Conservation (phyloP, 2,888 invertebrate species). For the Phlogophora meticulosa region DNA sequence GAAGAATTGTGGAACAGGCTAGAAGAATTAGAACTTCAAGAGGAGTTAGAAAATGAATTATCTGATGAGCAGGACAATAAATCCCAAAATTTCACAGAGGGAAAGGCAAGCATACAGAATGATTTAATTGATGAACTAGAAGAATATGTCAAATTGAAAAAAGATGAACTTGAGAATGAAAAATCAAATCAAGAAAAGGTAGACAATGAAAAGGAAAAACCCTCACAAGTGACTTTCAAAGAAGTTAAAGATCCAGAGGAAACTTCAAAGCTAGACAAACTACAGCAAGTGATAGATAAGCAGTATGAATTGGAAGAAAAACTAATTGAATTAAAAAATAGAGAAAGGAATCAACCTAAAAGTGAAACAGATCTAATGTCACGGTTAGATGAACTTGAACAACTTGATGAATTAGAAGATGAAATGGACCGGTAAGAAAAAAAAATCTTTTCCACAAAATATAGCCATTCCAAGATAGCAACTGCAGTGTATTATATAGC, state of each 20-base stretch:
- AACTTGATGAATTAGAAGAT: slow-evolving; percentile 90
- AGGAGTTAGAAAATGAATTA: slow-evolving; percentile 90
- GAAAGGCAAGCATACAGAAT: slow-evolving; percentile 43
- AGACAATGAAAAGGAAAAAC: slow-evolving; percentile 31
- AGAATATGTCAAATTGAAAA: slow-evolving; percentile 34
- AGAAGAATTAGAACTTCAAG: slow-evolving; percentile 92
- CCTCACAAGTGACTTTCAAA: slow-evolving; percentile 40
- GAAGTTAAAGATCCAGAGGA: slow-evolving; percentile 48
- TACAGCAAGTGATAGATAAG: slow-evolving; percentile 81
- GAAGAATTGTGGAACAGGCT: slow-evolving; percentile 86
- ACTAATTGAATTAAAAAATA: slow-evolving; percentile 77
- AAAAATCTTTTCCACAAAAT: no score
- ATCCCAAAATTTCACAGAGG: slow-evolving; percentile 65
- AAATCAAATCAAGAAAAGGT: slow-evolving; percentile 20
- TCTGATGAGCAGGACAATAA: slow-evolving; percentile 51
- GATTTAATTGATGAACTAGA: slow-evolving; percentile 42
- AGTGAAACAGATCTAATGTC: slow-evolving; percentile 85
- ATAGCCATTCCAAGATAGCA: no score
- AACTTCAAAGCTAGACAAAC: slow-evolving; percentile 73
- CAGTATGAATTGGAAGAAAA: slow-evolving; percentile 81
- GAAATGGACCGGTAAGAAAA: slow-evolving; percentile 85
- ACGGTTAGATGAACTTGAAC: slow-evolving; percentile 90
- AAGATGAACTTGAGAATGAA: slow-evolving; percentile 11
- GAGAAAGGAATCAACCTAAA: slow-evolving; percentile 72
- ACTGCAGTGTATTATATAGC: no score